Evolutionary conservation across 2,888 invertebrate species (phyloP).

Genomic region (Drosophila niveifrons): DNA sequence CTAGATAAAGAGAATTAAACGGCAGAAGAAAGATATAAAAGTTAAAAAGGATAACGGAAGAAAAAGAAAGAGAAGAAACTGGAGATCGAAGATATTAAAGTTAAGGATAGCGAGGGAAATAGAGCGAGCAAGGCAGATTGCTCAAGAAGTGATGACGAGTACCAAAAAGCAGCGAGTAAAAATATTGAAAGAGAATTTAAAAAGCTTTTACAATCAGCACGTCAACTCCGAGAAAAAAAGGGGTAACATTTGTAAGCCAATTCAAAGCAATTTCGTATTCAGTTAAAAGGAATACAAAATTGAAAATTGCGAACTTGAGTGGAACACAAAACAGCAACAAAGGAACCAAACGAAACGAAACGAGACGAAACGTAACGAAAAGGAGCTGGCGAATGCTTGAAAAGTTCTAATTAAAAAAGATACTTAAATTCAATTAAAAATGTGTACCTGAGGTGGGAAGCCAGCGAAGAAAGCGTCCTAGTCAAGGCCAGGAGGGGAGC

Average conservation of each 20-base stretch:
- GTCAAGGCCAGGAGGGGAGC: neutral
- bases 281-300: slow-evolving; percentile 23
- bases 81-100: too few relatives aligned
- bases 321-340: slow-evolving; percentile 21
- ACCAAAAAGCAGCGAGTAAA: neutral
- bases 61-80: neutral
- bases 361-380: neutral
- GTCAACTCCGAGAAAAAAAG: neutral
- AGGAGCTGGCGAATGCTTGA: slow-evolving; percentile 8
- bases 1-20: too few relatives aligned
- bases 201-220: slow-evolving; percentile 10
- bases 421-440: slow-evolving; percentile 27
- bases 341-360: neutral
- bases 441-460: neutral
- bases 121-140: too few relatives aligned
- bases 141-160: neutral
- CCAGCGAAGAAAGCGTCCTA: too few relatives aligned
- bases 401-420: slow-evolving; percentile 26
- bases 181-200: slow-evolving; percentile 2
- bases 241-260: slow-evolving; percentile 15
- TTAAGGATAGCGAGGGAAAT: too few relatives aligned
- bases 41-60: too few relatives aligned
- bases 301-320: slow-evolving; percentile 25
- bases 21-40: too few relatives aligned
- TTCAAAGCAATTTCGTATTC: slow-evolving; percentile 17